Conservation (phyloP, 2,888 invertebrate genomes). For the Epicampocera succincta region DNA sequence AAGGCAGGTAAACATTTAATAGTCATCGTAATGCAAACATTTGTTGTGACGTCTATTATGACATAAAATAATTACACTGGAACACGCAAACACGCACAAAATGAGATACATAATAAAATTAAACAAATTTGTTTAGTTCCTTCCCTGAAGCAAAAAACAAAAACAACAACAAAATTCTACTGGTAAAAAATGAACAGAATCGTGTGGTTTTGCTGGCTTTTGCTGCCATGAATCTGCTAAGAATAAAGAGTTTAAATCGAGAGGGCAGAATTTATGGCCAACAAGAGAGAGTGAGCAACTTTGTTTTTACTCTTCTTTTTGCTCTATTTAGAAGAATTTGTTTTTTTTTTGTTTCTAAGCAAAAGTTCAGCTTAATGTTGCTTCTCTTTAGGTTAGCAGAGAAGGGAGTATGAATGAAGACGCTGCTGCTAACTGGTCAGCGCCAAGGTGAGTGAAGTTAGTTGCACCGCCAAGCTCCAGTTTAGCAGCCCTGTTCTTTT, state of each 20-base stretch:
- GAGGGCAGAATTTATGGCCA: no score
- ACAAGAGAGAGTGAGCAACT: no score
- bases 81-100: constrained; percentile 11
- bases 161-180: background rate
- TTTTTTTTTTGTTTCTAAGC: background rate
- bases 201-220: no score
- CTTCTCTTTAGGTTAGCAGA: constrained; percentile 9
- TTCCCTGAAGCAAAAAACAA: background rate
- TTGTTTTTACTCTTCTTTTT: no score
- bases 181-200: no score
- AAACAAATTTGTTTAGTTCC: constrained; percentile 15
- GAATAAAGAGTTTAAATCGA: no score
- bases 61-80: constrained; percentile 46
- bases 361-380: constrained; percentile 26
- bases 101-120: constrained; percentile 37
- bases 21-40: constrained; percentile 46
- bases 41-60: constrained; percentile 57
- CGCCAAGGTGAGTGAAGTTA: no score
- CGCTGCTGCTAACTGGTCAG: no score
- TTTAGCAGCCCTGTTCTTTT: no score
- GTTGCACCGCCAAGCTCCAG: no score
- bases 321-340: background rate
- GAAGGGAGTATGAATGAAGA: constrained; percentile 39
- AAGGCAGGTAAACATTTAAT: constrained; percentile 32
- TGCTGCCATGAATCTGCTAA: no score